Base-by-base conservation (phyloP, 2,113 vertebrate species). In the Tonatia bakeri region DNA sequence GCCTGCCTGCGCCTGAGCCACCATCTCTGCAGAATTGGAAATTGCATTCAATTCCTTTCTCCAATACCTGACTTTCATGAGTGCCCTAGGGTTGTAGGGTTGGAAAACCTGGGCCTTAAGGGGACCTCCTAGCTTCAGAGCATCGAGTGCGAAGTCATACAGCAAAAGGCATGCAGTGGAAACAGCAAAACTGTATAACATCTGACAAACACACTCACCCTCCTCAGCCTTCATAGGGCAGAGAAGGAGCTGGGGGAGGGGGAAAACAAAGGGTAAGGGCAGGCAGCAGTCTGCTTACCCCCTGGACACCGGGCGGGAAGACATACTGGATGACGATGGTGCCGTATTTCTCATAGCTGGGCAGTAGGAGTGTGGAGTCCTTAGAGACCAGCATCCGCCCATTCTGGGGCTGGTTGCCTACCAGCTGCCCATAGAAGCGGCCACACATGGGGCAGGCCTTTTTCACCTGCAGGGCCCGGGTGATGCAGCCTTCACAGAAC, bases 291-390 rank as follows among this genome's bases (percentile, higher is more conserved):
- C 64, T 86, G 93, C 97, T 97, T 97, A 97, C 97, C 98, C 97
- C 97, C 89, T 97, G 97, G 54, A 99, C 98, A 89, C 99, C 99
- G 54, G 99, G 99, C 91, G 99, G 99, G 98, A 99, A 99, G 98
- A 99, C 99, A 87, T 99, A 99, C 97, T 99, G 99, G 98, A 99
- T 99, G 98, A 99, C 99, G 98, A 99, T 99, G 98, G 99, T 99
- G 87, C 99, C 99, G 5, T 98, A 99, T 73, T 99, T 99, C 98
- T 99, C 99, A 64, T 99, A 99, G 94, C 99, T 99, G 52, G 99
- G 99, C 96, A 99, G 98, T 47, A 99, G 99, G 79, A 99, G 98
- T 43, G 99, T 99, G 67, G 99, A 98, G 45, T 99, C 99, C 97
- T 99, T 98, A 95, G 99, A 99, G 81, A 99, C 99, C 87, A 99